Base-by-base conservation (phyloP, 1,140 invertebrate species). In the Nylanderia fulva region DNA sequence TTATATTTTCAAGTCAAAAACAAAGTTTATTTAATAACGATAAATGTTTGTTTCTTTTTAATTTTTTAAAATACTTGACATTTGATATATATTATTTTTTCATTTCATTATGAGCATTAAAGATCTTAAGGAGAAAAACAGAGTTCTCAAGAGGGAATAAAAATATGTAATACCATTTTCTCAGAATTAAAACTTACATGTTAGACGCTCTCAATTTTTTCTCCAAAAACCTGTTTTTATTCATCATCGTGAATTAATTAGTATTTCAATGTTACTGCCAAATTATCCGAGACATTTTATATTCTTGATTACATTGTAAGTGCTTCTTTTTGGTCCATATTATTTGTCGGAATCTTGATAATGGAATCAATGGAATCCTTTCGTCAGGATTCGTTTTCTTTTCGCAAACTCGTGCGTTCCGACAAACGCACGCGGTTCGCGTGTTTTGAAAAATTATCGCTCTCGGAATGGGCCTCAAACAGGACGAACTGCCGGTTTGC, bases 341-440 rank as follows among this genome's bases (percentile, higher is more conserved):
- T 68, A 68, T 79, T 77, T 48, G 48, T 33, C n/a, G 0, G 21
- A 27, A 74, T 58, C 36, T 29, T 27, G 29, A 63, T 64, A 45
- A 48, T 48, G 13, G 45, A 6, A 18, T 18, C 27, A 27, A 42
- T 29, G 11, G 56, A 24, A 45, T 64, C 29, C 13, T 66, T 52
- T 18, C 21, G 61, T 27, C 42, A 52, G 61, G 5, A 36, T 21
- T 29, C 29, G n/a, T 66, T 21, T 4, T 21, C 3, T 48, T 42
- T 15, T 66, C 61, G 24, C 42, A 48, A 24, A 48, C 24, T 54
- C 63, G 21, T 27, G 13, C 76, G 9, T 68, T 69, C 18, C 33
- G 11, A 15, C 33, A 29, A 39, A n/a, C 8, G 39, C 76, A 79
- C 76, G 76, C 76, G 63, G 69, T 79, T 64, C 63, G 45, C 58